A percentile compares a stretch with the other conserved stretches of the same genome.
Evolutionary conservation across 2,113 vertebrate species (phyloP).

Genomic region (Haemorhous mexicanus): DNA sequence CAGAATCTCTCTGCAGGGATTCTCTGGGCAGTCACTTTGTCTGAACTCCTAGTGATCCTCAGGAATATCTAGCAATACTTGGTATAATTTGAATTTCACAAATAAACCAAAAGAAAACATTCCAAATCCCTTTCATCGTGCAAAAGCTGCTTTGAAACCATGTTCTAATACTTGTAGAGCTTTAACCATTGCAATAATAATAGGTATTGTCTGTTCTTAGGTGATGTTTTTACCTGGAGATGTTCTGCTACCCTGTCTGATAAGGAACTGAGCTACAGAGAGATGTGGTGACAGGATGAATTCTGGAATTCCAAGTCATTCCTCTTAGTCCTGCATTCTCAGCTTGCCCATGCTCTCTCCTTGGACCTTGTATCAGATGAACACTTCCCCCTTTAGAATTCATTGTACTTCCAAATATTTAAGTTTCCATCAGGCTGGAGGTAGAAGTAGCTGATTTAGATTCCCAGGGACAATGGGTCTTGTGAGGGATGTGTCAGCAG

Average conservation of each 20-base stretch:
- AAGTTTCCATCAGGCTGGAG: background rate
- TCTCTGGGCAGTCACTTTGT: background rate
- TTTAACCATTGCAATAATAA: background rate
- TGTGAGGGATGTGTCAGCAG: background rate
- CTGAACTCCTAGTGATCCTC: background rate
- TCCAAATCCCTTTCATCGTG: background rate
- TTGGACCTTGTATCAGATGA: background rate
- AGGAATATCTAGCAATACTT: background rate
- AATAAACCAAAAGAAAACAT: background rate
- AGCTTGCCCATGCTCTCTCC: background rate
- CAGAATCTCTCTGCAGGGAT: background rate
- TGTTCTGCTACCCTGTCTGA: background rate
- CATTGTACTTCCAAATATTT: background rate
- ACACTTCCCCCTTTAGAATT: background rate
- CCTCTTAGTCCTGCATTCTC: background rate
- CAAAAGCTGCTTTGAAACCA: background rate
- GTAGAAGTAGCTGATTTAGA: background rate
- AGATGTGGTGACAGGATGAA: background rate
- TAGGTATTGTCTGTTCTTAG: background rate
- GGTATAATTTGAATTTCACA: background rate
- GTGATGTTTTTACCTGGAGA: background rate
- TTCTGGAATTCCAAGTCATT: background rate
- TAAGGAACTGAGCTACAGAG: background rate
- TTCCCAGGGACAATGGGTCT: background rate
- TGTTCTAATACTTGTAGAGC: accelerated